Percentiles rank a stretch among this genome's conserved stretches.
Evolutionary conservation across 1,140 invertebrate species (phyloP).

Genomic region (Drosophila parvula): DNA sequence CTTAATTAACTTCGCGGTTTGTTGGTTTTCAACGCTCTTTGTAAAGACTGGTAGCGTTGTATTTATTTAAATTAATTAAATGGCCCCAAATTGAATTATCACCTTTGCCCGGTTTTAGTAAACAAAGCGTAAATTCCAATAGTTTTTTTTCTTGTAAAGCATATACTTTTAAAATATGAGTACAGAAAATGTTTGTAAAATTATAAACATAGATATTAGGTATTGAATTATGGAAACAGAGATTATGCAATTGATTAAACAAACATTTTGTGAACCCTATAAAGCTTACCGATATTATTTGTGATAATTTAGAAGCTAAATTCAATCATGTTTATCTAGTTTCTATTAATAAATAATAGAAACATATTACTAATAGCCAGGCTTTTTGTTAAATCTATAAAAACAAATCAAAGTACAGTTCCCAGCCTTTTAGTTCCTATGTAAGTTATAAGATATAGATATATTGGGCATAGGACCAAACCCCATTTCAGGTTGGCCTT

Average conservation of each 20-base stretch:
- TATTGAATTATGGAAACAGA: background rate
- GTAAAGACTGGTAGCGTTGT: background rate
- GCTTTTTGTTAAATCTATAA: too few species aligned
- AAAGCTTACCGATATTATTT: background rate
- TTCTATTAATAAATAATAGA: too few species aligned
- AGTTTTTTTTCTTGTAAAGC: background rate
- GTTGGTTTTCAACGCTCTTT: background rate
- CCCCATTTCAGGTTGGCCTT: background rate
- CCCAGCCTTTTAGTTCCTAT: background rate
- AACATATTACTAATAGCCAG: too few species aligned
- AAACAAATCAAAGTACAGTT: background rate
- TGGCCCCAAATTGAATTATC: slow-evolving; percentile 2
- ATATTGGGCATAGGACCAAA: background rate
- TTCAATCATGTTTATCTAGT: background rate
- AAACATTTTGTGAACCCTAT: too few species aligned
- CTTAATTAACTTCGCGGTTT: background rate
- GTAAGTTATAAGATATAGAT: background rate
- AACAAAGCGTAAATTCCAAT: background rate
- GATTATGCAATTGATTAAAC: background rate
- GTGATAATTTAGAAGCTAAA: background rate
- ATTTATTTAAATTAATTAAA: slow-evolving; percentile 6
- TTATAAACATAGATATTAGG: background rate
- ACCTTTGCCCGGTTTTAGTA: background rate
- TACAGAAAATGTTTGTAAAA: background rate
- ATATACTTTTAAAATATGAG: background rate